Evolutionary conservation across 2,113 vertebrate genomes (phyloP), one percentile per base, ranked within the genome.

Genomic region (Lanius collurio): DNA sequence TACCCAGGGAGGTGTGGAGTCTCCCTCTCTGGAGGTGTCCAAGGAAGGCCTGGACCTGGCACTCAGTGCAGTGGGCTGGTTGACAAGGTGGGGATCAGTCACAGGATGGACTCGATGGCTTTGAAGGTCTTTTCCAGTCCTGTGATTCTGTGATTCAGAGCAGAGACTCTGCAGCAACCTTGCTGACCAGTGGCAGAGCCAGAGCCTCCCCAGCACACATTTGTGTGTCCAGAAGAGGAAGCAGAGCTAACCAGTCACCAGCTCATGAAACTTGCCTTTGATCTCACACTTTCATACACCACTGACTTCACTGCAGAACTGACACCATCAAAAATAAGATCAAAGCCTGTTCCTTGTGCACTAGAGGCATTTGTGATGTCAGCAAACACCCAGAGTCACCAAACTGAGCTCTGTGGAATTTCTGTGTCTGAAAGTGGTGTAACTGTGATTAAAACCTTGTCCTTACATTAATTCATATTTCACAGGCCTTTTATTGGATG

Each of bases 401-500:
- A 87, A 18, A 15, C 52, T 6, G 44, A 87, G 42, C 21, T 76
- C 53, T 1, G 0, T 49, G 65, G 62, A 76, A 57, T 57, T 52
- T 21, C 46, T 47, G 31, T 37, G 49, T 31, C 87, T 83, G 65
- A 65, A 77, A 80, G 42, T 42, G 49, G 22, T 47, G 46, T 78
- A 52, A 44, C 77, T 95, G 37, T 35, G 63, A 85, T 94, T 74
- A 74, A 94, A 95, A 73, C 59, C 74, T 73, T 70, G 59, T 91
- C 50, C 71, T 73, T 35, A 47, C 59, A 83, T 47, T 77, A 95
- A 93, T 87, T 90, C 71, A n/a, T 83, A 80, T 83, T 95, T 88
- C 78, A 70, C 63, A 41, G 63, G 49, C 41, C 42, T 57, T 82
- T 82, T 37, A 57, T 30, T 2, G 2, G 41, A 82, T 65, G 20